Evolutionary conservation across 2,888 invertebrate species (phyloP), one percentile per base, ranked within the genome.

Genomic region (Pristionchus exspectatus): DNA sequence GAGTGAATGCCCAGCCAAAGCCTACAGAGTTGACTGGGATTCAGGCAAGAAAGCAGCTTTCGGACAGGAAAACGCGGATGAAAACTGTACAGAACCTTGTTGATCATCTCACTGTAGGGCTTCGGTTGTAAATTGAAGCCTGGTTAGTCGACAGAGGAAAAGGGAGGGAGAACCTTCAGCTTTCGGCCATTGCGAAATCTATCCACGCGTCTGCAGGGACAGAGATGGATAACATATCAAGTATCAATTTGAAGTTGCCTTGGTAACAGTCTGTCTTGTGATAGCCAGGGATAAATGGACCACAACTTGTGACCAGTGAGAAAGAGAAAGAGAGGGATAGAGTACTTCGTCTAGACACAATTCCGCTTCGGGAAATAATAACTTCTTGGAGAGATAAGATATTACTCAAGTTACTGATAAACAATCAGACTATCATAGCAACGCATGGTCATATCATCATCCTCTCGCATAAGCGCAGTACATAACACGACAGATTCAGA

Each of bases 241-340:
- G 74, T 30, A 69, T 69, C 69, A 69, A 69, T 69, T 69, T 27
- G 69, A 69, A 16, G 69, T 74, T 38, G 38, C 74, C 74, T 74
- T 30, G 74, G 10, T 38, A 74, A 74, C 74, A 3, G 9, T 69
- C n/a, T 14, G 74, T 24, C 38, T 0, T 33, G 74, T 18, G 38
- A 38, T 74, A 38, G 38, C 74, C 33, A 74, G 38, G 44, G 74
- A 72, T 21, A 10, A 69, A 30, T 33, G 69, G 69, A 30, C 27
- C 24, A 63, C 0, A 4, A 63, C n/a, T 63, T 24, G 63, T n/a
- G 63, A 10, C 63, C 21, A 72, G 72, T 3, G 72, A 4, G 72
- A 72, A 33, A 7, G 63, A 63, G 7, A 30, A 5, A 72, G 33
- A 30, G 33, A 72, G 72, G 33, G 72, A 33, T 30, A 72, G n/a